Conservation (phyloP, 2,888 invertebrate genomes). For the Melanotus villosus region DNA sequence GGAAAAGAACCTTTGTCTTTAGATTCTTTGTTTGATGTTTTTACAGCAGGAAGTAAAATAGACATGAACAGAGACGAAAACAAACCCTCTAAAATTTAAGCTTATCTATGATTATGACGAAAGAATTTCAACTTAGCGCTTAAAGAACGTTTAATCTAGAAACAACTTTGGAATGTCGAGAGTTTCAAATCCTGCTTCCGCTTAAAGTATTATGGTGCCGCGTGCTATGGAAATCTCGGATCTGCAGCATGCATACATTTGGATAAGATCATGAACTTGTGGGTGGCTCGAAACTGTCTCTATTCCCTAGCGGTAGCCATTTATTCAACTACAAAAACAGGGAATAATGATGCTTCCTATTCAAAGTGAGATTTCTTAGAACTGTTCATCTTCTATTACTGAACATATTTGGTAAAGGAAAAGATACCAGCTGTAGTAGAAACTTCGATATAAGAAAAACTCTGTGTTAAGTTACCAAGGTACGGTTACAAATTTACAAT, state of each 20-base stretch:
- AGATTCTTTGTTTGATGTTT: constrained; percentile 25
- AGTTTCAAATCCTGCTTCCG: constrained; percentile 48
- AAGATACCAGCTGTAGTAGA: no score
- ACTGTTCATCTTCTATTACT: no score
- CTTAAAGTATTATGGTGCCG: constrained; percentile 48
- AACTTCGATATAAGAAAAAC: no score
- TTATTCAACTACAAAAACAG: constrained; percentile 11
- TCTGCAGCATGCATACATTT: constrained; percentile 51
- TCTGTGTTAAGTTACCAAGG: no score
- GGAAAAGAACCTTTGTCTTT: constrained; percentile 55
- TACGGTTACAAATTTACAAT: no score
- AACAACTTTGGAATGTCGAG: constrained; percentile 42
- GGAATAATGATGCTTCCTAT: no score
- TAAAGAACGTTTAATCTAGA: constrained; percentile 44
- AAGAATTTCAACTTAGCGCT: constrained; percentile 42
- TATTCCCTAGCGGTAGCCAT: constrained; percentile 34
- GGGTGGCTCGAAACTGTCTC: constrained; percentile 43
- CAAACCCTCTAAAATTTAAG: constrained; percentile 9
- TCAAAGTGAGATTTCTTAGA: no score
- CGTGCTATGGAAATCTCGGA: constrained; percentile 48
- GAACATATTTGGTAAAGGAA: no score
- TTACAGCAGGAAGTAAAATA: constrained; percentile 28
- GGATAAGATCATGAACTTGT: constrained; percentile 47
- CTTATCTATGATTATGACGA: constrained; percentile 36
- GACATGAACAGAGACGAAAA: constrained; percentile 5